Evolutionary conservation across 1,140 invertebrate genomes (phyloP), one percentile per base, ranked within the genome.

Genomic region (Panagrolaimus sp.): DNA sequence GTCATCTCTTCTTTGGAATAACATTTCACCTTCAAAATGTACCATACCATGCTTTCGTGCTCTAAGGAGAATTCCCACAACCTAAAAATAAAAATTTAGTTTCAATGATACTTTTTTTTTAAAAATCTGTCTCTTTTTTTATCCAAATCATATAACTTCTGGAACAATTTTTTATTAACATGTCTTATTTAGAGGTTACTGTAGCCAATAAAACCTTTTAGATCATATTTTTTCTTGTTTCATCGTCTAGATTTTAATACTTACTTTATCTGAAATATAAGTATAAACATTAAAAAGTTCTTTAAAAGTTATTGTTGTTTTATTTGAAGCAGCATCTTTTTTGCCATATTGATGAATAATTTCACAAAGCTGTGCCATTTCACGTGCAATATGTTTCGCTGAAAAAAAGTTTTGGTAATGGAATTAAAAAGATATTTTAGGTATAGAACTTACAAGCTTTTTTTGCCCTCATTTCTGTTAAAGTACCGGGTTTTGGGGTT

Each of bases 1-100:
- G 75, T 96, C 93, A 81, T 97, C 93, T 71, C 91, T 87, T 81
- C 92, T 88, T 87, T 95, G 94, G 82, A 92, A 97, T 42, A 98
- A 86, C 84, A 92, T 92, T 87, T 98, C 94, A 63, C 92, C 93
- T 85, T 96, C 91, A 83, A 98, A 98, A 74, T 89, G 88, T 4
- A 97, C 86, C 27, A 95, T 85, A 45, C 91, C 89, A 80, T 96
- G 90, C 83, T 96, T 96, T 68, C 95, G 87, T 1, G 93, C 93
- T 69, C 94, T 87, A 68, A 98, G 83, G 23, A 98, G 84, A 57
- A 96, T 87, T 8, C 94, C 95, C 3, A 97, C 94, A 13, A 76
- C 69, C 67, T 76, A 20, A 16, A 68, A 27, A 48, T n/a, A n/a
- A n/a, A n/a, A n/a, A n/a, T n/a, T n/a, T n/a, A n/a, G n/a, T n/a